phyloP scores from a whole-genome alignment of 2,888 invertebrate species.

The Scaptomyza tumidula region DNA sequence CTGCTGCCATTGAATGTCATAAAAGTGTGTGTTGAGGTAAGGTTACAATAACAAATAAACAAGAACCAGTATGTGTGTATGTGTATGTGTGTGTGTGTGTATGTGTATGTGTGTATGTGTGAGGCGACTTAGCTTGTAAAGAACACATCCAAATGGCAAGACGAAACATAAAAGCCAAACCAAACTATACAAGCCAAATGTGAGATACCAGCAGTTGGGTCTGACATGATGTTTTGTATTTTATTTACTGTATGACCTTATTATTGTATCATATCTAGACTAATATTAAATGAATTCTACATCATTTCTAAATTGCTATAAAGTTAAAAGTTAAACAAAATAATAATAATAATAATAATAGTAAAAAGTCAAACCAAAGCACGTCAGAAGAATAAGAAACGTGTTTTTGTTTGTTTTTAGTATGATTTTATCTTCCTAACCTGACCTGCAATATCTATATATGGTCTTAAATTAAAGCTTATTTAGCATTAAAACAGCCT shows the following conservation, averaged over 20 bases:
- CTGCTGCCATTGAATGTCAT: constrained; percentile 72
- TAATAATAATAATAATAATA: too few species aligned
- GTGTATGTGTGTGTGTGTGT: constrained; percentile 17
- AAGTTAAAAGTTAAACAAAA: too few species aligned
- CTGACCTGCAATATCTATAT: too few species aligned
- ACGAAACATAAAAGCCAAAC: constrained; percentile 19
- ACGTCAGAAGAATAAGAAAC: too few species aligned
- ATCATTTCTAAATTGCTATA: too few species aligned
- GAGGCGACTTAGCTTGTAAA: constrained; percentile 15
- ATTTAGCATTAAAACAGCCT: too few species aligned
- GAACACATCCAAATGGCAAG: constrained; percentile 51
- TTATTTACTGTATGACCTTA: constrained; percentile 4
- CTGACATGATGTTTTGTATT: constrained; percentile 4
- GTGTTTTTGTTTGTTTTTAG: too few species aligned
- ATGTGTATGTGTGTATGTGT: constrained; percentile 13
- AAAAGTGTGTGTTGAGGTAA: constrained; percentile 77
- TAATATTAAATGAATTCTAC: not conserved
- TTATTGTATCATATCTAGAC: not conserved
- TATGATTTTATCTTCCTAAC: too few species aligned
- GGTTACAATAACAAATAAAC: constrained; percentile 80
- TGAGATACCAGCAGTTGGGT: constrained; percentile 29
- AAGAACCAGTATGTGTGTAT: constrained; percentile 14
- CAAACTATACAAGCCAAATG: constrained; percentile 27
- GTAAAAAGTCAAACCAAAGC: too few species aligned
- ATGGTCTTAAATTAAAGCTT: too few species aligned